Base-by-base conservation (phyloP, 1,140 invertebrate species). In the Campoletis sonorensis region DNA sequence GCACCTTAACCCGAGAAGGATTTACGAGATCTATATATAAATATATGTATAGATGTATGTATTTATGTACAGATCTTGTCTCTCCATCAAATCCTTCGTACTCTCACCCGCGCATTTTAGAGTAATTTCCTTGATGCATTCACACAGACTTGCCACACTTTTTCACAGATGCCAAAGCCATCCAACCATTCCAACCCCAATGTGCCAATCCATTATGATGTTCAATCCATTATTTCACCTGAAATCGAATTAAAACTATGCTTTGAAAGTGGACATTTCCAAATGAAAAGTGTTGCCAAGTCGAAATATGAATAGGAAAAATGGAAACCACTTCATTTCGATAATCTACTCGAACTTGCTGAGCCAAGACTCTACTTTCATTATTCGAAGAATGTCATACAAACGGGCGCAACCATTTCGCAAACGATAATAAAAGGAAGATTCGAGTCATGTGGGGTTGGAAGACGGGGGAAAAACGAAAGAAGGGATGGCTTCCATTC, bases 71-170 rank as follows among this genome's bases (percentile, higher is more conserved):
- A 67, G 13, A 15, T 27, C 23, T n/a, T 27, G 67, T 33, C 67
- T 70, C 15, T 33, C 67, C 67, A 18, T 33, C 13, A 70, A 70
- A 70, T 70, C 27, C 26, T 33, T 21, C 30, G 11, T 70, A n/a
- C n/a, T 33, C 67, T 33, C 16, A n/a, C 13, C 15, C 27, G 61
- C n/a, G 61, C 4, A 64, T 64, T 64, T 23, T 7, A 1, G 21
- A 64, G 61, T 23, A 64, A 64, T 64, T 21, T 64, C 15, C 61
- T 64, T 64, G 21, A 64, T 64, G 21, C 23, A 64, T 64, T 3
- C 61, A 64, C 23, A 26, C 23, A 26, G 11, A 64, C 61, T 64
- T 64, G 10, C 4, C 21, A 64, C 1, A 58, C 54, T 58, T 64
- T 54, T 54, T 54, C 51, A 54, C 18, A n/a, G 16, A 8, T 54